These are phyloP conservation scores for Orthonevra nobilis DNA, from an alignment of 2,888 invertebrate species.

Conservation along the genomic window DNA sequence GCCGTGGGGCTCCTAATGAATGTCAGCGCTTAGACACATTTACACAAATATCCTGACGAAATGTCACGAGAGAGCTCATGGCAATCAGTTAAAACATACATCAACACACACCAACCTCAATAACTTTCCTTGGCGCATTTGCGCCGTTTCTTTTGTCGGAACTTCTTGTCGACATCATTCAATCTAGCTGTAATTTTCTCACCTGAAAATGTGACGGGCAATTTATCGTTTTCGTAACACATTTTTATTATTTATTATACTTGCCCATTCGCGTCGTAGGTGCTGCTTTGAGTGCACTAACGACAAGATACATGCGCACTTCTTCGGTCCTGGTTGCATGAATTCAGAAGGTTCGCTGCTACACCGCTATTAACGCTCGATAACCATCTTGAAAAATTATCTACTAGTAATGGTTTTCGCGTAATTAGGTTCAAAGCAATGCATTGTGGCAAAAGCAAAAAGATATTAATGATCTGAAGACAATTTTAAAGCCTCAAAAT, in stretches of 20 bases:
- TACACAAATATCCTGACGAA: slow-evolving; percentile 66
- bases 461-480: slow-evolving; percentile 57
- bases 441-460: slow-evolving; percentile 44
- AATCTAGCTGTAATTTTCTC: slow-evolving; percentile 70
- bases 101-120: slow-evolving; percentile 27
- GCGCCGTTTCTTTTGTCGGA: slow-evolving; percentile 66
- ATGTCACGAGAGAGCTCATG: slow-evolving; percentile 58
- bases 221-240: slow-evolving; percentile 69
- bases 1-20: slow-evolving; percentile 52
- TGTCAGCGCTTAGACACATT: slow-evolving; percentile 64
- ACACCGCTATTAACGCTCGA: slow-evolving; percentile 78
- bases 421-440: slow-evolving; percentile 78
- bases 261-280: slow-evolving; percentile 46
- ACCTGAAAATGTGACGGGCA: slow-evolving; percentile 70
- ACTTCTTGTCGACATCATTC: slow-evolving; percentile 68
- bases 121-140: slow-evolving; percentile 49
- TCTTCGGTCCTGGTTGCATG: slow-evolving; percentile 59
- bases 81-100: slow-evolving; percentile 67
- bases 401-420: slow-evolving; percentile 80
- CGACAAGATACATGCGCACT: slow-evolving; percentile 19
- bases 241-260: slow-evolving; percentile 69
- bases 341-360: slow-evolving; percentile 55
- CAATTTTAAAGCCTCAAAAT: slow-evolving; percentile 44
- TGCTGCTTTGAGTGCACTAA: too few relatives aligned
- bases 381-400: slow-evolving; percentile 80